phyloP scores from a whole-genome alignment of 2,888 invertebrate genomes.

The Drosophila austrosaltans region DNA sequence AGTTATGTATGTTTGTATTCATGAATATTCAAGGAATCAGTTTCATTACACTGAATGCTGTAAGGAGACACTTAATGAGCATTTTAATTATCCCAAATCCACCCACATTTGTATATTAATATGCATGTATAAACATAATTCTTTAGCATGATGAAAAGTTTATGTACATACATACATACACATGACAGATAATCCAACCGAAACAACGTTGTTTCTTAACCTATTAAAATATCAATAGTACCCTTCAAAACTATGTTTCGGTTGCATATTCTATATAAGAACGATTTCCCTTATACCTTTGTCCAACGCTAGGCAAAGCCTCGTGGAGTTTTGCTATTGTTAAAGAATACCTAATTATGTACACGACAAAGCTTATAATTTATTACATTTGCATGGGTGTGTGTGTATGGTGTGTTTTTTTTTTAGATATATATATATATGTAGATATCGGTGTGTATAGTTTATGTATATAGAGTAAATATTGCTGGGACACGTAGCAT shows the following conservation, averaged over 20 bases:
- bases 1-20: background rate
- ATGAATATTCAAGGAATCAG: background rate
- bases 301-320: background rate
- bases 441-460: constrained; percentile 2
- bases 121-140: background rate
- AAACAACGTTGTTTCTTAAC: background rate
- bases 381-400: background rate
- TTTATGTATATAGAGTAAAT: constrained; percentile 4
- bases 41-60: constrained; percentile 6
- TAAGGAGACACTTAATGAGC: constrained; percentile 13
- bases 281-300: background rate
- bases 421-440: background rate
- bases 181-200: background rate
- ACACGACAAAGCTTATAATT: background rate
- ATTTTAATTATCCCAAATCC: constrained; percentile 3
- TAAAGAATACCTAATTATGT: constrained; percentile 1
- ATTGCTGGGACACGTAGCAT: constrained; percentile 17
- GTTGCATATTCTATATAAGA: background rate
- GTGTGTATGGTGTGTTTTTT: background rate
- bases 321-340: background rate
- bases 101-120: background rate
- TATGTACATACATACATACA: constrained; percentile 1
- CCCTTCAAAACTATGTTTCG: background rate
- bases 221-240: background rate
- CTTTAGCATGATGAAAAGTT: background rate